phyloP scores from a whole-genome alignment of 2,113 vertebrate genomes.

The Sciurus niger region DNA sequence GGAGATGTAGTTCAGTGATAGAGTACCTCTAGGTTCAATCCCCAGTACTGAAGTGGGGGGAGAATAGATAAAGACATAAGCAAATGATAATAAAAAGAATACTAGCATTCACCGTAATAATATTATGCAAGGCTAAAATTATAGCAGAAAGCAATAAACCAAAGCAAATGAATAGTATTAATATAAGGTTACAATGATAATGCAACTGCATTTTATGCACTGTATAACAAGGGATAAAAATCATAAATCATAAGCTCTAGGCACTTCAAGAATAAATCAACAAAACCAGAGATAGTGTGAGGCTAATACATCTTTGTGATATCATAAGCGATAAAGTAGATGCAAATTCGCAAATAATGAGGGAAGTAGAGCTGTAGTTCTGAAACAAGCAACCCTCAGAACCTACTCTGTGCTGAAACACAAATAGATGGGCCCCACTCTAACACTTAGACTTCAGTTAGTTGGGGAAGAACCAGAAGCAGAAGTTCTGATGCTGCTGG shows the following conservation, averaged over 20 bases:
- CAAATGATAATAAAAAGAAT: too few species aligned
- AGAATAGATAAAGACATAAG: too few species aligned
- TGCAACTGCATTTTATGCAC: not conserved
- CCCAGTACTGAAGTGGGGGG: too few species aligned
- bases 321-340: not conserved
- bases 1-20: too few species aligned
- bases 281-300: not conserved
- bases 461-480: too few species aligned
- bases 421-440: too few species aligned
- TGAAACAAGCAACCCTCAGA: not conserved
- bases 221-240: too few species aligned
- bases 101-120: not conserved
- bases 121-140: not conserved
- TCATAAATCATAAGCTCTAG: not conserved
- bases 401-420: accelerated
- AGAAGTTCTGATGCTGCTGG: not conserved
- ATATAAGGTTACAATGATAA: not conserved
- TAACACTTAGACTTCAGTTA: not conserved
- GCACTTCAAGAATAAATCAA: not conserved
- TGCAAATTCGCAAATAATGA: not conserved
- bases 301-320: not conserved
- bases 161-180: not conserved
- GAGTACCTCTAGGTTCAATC: too few species aligned
- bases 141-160: not conserved
- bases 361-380: not conserved